Conservation (phyloP, 2,888 invertebrate species). For the Gonocerus acuteangulatus region DNA sequence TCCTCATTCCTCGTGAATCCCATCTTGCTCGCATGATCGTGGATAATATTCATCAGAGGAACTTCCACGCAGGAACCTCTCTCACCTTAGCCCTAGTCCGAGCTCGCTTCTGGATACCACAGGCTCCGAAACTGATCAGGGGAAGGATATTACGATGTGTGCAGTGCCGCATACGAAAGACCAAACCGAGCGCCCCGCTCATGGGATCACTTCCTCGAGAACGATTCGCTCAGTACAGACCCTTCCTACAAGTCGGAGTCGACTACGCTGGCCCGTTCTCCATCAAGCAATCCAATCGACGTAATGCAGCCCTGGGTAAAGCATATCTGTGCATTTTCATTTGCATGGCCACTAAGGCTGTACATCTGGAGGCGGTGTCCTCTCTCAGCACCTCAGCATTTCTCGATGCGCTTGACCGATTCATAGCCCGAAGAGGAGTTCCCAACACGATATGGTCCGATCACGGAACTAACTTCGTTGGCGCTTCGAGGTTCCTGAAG, state of each 20-base stretch:
- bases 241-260: not conserved
- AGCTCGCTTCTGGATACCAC: not conserved
- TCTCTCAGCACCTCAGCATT: not conserved
- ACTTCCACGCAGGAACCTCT: not conserved
- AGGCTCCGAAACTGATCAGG: not conserved
- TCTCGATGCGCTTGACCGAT: not conserved
- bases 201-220: not conserved
- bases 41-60: not conserved
- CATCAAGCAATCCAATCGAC: too few relatives aligned
- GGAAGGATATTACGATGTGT: not conserved
- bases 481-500: not conserved
- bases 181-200: not conserved
- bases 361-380: not conserved
- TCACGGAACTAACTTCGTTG: not conserved
- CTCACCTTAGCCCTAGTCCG: not conserved
- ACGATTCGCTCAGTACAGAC: not conserved
- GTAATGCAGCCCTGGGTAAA: too few relatives aligned
- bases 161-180: not conserved
- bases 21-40: not conserved
- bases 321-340: not conserved
- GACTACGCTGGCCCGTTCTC: too few relatives aligned
- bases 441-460: not conserved
- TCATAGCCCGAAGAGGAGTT: not conserved
- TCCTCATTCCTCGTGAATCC: not conserved
- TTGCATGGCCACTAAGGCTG: not conserved